Conservation (phyloP, 1,140 invertebrate species). For the Pseudobourletiella spinata region DNA sequence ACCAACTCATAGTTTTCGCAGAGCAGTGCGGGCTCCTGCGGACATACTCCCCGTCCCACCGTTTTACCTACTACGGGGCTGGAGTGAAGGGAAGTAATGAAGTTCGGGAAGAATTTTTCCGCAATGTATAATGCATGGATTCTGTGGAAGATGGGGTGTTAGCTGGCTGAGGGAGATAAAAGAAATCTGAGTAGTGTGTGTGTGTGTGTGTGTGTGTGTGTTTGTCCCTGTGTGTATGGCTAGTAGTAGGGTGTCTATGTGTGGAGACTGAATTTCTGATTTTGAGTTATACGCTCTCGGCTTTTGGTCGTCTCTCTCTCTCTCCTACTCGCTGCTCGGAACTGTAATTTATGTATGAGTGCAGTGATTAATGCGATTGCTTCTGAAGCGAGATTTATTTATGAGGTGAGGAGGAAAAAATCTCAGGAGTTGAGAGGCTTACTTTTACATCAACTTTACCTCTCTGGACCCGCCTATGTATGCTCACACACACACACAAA, state of each 20-base stretch:
- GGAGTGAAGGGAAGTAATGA: neutral
- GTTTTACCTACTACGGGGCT: neutral
- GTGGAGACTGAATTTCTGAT: conserved; percentile 18
- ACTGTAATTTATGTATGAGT: conserved; percentile 34
- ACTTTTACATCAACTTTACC: neutral
- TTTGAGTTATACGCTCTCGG: conserved; percentile 19
- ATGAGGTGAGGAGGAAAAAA: conserved; percentile 26
- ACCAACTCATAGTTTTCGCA: too few relatives aligned
- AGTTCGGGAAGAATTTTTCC: too few relatives aligned
- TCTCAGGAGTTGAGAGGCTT: conserved; percentile 5
- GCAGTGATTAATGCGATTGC: conserved; percentile 33
- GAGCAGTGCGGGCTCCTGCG: too few relatives aligned
- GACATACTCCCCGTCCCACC: neutral
- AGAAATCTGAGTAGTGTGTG: conserved; percentile 10
- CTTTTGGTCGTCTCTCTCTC: neutral
- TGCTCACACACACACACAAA: too few relatives aligned
- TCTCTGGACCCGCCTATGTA: neutral
- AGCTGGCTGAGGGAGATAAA: neutral
- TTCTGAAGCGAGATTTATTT: conserved; percentile 32
- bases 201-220: too few relatives aligned
- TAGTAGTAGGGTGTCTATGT: too few relatives aligned
- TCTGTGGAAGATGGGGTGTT: neutral
- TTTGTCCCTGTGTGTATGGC: too few relatives aligned
- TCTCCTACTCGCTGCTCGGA: conserved; percentile 1
- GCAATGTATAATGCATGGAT: conserved; percentile 9